Percentiles rank a stretch among this genome's conserved stretches.
These are phyloP conservation scores for Zalophus californianus DNA, from an alignment of 2,797 vertebrate genomes.

Conservation along the genomic window DNA sequence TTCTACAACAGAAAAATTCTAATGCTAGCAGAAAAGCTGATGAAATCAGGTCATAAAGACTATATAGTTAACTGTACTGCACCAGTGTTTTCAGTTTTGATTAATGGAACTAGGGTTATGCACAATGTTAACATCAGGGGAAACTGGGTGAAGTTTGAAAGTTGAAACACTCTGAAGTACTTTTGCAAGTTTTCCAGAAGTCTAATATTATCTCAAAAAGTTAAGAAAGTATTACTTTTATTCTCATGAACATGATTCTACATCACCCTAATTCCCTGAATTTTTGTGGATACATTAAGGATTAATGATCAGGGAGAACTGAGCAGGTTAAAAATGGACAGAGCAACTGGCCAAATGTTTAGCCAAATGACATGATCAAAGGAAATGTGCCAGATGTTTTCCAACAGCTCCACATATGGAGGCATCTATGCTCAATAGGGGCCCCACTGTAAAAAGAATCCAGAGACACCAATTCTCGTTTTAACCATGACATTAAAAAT, in stretches of 20 bases:
- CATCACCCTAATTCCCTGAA: not conserved
- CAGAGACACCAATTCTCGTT: constrained; percentile 86
- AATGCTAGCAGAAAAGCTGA: not conserved
- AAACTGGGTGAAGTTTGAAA: not conserved
- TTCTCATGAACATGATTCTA: constrained; percentile 50
- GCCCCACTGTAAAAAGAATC: constrained; percentile 85
- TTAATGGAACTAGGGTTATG: not conserved
- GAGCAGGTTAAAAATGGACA: constrained; percentile 85
- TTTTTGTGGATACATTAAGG: constrained; percentile 75
- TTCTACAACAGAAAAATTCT: not conserved
- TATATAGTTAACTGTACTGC: not conserved
- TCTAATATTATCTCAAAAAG: constrained; percentile 27
- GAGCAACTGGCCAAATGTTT: constrained; percentile 87
- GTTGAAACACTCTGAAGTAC: not conserved
- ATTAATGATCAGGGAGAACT: constrained; percentile 83
- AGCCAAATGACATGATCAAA: constrained; percentile 86
- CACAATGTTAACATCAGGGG: not conserved
- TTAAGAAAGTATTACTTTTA: constrained; percentile 44
- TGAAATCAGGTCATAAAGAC: not conserved
- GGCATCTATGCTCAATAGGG: constrained; percentile 85
- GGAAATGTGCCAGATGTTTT: constrained; percentile 87
- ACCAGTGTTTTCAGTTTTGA: not conserved
- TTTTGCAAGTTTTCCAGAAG: not conserved
- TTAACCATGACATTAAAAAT: constrained; percentile 86
- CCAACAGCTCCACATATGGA: constrained; percentile 83